These are phyloP conservation scores for Cheilosia impressa DNA, from an alignment of 2,888 invertebrate genomes.

Conservation along the genomic window DNA sequence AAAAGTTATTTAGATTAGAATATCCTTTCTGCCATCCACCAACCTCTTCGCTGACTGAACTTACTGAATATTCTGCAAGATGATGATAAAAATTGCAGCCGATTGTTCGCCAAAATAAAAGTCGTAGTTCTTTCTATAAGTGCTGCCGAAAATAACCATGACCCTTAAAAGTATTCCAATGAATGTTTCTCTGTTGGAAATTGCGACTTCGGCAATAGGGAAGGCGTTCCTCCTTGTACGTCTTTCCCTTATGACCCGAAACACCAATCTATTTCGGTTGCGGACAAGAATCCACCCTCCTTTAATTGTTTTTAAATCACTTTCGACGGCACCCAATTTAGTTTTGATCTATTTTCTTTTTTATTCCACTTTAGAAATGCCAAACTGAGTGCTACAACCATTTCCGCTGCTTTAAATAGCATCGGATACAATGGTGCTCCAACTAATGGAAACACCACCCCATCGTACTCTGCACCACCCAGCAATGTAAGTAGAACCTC, in stretches of 20 bases:
- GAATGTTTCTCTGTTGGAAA: too few relatives aligned
- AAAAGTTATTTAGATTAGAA: too few relatives aligned
- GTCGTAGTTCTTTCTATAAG: too few relatives aligned
- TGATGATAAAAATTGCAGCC: too few relatives aligned
- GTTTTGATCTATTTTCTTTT: constrained; percentile 31
- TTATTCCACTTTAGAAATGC: constrained; percentile 85
- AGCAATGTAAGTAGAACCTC: constrained; percentile 80
- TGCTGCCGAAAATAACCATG: too few relatives aligned
- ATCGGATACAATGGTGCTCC: constrained; percentile 83
- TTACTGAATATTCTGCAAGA: too few relatives aligned
- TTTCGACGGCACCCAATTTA: constrained; percentile 36
- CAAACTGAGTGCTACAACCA: constrained; percentile 89
- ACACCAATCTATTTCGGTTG: constrained; percentile 28
- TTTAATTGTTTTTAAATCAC: constrained; percentile 37
- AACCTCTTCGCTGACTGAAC: too few relatives aligned
- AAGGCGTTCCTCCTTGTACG: not conserved
- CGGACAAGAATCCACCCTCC: constrained; percentile 11
- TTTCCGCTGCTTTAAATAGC: constrained; percentile 88
- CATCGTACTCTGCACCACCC: constrained; percentile 77
- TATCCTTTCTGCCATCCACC: too few relatives aligned
- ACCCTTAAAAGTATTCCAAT: too few relatives aligned
- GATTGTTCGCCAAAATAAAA: too few relatives aligned
- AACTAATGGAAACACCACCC: constrained; percentile 80
- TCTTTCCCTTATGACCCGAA: constrained; percentile 16
- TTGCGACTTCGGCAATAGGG: too few relatives aligned